phyloP scores from a whole-genome alignment of 2,888 invertebrate species.

The Chelonus formosanus region DNA sequence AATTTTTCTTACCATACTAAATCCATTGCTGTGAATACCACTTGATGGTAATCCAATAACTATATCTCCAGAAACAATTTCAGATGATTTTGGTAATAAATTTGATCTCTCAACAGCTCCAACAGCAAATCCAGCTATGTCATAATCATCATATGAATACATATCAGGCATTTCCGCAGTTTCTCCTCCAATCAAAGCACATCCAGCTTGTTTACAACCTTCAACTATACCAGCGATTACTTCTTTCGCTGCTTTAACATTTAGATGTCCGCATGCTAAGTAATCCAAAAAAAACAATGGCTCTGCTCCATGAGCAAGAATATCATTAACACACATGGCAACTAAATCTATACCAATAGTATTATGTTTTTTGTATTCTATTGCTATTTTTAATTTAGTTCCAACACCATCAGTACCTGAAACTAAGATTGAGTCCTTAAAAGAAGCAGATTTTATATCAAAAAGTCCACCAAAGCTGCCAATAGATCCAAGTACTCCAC shows the following conservation, averaged over 20 bases:
- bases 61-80: constrained; percentile 79
- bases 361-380: constrained; percentile 79
- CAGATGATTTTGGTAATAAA: constrained; percentile 75
- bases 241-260: constrained; percentile 78
- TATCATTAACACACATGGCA: constrained; percentile 98
- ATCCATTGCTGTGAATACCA: constrained; percentile 95
- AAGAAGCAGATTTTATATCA: constrained; percentile 79
- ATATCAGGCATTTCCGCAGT: constrained; percentile 98
- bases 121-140: constrained; percentile 95
- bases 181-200: constrained; percentile 89
- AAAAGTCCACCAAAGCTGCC: constrained; percentile 96
- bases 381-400: constrained; percentile 93
- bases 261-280: constrained; percentile 89
- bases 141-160: constrained; percentile 88
- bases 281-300: constrained; percentile 97
- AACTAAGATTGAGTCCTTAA: constrained; percentile 85
- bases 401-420: constrained; percentile 97
- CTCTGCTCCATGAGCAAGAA: constrained; percentile 93
- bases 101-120: constrained; percentile 86
- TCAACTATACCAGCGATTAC: constrained; percentile 88
- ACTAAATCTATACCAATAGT: constrained; percentile 94
- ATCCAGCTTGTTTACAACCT: constrained; percentile 86
- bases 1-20: constrained; percentile 85
- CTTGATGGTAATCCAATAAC: constrained; percentile 88
- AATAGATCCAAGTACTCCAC: constrained; percentile 82